phyloP scores from a whole-genome alignment of 2,113 vertebrate species.

The Ceratotherium simum region DNA sequence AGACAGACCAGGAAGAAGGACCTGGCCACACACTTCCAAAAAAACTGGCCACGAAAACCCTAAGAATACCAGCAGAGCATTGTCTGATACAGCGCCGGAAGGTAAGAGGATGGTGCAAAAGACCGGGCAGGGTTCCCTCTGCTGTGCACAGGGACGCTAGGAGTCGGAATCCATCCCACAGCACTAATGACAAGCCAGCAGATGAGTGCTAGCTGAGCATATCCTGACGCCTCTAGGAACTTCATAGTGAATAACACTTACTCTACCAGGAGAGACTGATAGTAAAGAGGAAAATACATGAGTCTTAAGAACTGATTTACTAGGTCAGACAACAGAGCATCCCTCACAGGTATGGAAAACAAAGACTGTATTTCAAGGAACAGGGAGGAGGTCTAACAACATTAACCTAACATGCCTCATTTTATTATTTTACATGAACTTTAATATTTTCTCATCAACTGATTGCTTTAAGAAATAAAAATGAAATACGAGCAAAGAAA shows the following conservation, averaged over 20 bases:
- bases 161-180: too few relatives aligned
- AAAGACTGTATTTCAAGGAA: slow-evolving; percentile 47
- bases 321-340: slow-evolving; percentile 14
- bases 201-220: slow-evolving; percentile 10
- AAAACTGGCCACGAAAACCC: too few relatives aligned
- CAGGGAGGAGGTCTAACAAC: not conserved
- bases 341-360: slow-evolving; percentile 1
- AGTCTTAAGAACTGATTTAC: slow-evolving; percentile 46
- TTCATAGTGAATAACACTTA: slow-evolving; percentile 55
- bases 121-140: too few relatives aligned
- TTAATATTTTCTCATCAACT: slow-evolving; percentile 41
- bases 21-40: too few relatives aligned
- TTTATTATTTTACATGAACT: slow-evolving; percentile 54
- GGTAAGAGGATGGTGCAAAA: too few relatives aligned
- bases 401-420: not conserved
- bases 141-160: too few relatives aligned
- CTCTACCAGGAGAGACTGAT: slow-evolving; percentile 34
- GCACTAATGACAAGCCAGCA: not conserved
- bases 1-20: too few relatives aligned
- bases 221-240: not conserved
- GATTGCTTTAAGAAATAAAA: slow-evolving; percentile 68
- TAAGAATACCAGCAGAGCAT: too few relatives aligned
- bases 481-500: slow-evolving; percentile 25
- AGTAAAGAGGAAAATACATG: slow-evolving; percentile 49
- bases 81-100: too few relatives aligned